Evolutionary conservation across 1,140 invertebrate genomes (phyloP), one percentile per base, ranked within the genome.

Genomic region (Sinella curviseta): DNA sequence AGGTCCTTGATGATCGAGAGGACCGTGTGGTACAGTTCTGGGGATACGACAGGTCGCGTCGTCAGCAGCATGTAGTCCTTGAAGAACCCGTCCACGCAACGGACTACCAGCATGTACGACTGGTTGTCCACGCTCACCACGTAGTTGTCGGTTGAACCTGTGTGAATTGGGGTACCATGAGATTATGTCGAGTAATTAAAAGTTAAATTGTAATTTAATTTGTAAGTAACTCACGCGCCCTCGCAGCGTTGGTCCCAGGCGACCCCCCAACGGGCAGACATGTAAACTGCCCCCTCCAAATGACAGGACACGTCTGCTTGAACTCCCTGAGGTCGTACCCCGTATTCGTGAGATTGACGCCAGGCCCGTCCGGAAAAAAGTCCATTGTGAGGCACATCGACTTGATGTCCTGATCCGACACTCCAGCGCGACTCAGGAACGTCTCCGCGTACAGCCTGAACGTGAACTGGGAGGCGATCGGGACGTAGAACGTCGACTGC

Each of bases 1-100:
- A 70, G 65, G 65, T 70, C 65, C 31, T 70, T 70, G 2, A 70
- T 70, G 8, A 30, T 70, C 12, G 26, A 31, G 8, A 70, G 4
- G 31, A 70, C 65, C 4, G 65, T 70, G 65, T 70, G 65, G 65
- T 70, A 70, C 31, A 70, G 65, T n/a, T 70, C 65, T 31, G 65
- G 65, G 24, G 65, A 70, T 1, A 70, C 65, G 26, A 70, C 30
- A 4, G 65, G 65, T 14, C 65, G 26, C 1, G 65, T 70, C 12
- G 65, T 70, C 12, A 70, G 31, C 28, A 70, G 31, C 65, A 70
- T 70, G 31, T 70, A 70, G 65, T 70, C 65, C 31, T 70, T 70
- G 31, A 70, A 70, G 65, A 70, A 70, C 12, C 65, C 65, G 31
- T 70, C 65, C 26, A 70, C 65, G 31, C 65, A 70, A 2, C 65